Percentiles rank a stretch among this genome's conserved stretches.
phyloP scores from a whole-genome alignment of 2,888 invertebrate genomes.

The Gnatocerus cornutus region DNA sequence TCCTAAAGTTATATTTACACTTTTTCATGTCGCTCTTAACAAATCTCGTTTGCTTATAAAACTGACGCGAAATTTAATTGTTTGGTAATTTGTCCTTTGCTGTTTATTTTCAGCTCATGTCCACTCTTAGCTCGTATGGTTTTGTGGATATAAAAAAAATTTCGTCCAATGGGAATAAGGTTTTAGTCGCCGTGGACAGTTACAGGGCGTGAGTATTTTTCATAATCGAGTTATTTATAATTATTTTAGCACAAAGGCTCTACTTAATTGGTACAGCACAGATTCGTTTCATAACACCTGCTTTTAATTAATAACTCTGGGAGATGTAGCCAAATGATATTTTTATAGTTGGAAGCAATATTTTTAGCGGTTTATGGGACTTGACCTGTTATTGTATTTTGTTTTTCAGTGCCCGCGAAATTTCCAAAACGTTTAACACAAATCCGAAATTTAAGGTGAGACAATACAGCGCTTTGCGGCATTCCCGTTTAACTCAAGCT shows the following conservation, averaged over 20 bases:
- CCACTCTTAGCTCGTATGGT: constrained; percentile 76
- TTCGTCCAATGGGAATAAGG: constrained; percentile 70
- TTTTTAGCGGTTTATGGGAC: constrained; percentile 30
- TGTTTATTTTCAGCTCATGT: constrained; percentile 72
- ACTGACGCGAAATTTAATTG: not conserved
- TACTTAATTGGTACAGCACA: constrained; percentile 33
- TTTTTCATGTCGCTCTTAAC: constrained; percentile 29
- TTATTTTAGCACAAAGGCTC: not conserved
- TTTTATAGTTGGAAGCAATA: constrained; percentile 33
- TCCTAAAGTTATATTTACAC: constrained; percentile 39
- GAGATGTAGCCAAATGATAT: constrained; percentile 40
- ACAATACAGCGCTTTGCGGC: constrained; percentile 63
- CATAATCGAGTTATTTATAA: constrained; percentile 27
- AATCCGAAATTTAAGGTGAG: constrained; percentile 61
- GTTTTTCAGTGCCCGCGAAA: constrained; percentile 64
- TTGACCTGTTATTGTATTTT: not conserved
- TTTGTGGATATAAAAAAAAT: constrained; percentile 77
- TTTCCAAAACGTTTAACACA: constrained; percentile 57
- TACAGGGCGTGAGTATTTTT: constrained; percentile 74
- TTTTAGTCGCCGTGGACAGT: constrained; percentile 77
- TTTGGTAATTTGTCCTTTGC: no score
- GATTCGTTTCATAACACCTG: constrained; percentile 55
- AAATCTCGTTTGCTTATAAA: constrained; percentile 22
- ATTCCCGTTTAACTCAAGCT: constrained; percentile 61
- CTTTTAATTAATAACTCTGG: constrained; percentile 60